These are phyloP conservation scores for Ditula angustiorana DNA, from an alignment of 2,888 invertebrate genomes.

Conservation along the genomic window DNA sequence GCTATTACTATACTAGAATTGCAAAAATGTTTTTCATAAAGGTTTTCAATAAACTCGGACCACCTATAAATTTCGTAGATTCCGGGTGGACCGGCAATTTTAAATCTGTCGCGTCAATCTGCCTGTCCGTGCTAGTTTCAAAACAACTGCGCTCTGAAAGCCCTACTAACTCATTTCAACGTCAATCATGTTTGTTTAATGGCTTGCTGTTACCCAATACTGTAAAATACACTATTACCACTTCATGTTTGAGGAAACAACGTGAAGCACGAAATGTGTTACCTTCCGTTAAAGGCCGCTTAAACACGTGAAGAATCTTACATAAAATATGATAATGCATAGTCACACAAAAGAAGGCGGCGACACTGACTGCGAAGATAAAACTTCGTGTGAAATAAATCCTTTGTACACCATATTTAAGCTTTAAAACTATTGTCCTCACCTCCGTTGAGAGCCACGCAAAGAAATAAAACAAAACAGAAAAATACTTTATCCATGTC, in stretches of 20 bases:
- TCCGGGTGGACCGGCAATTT: conserved; percentile 28
- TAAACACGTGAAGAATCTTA: conserved; percentile 6
- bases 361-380: background rate
- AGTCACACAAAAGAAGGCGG: conserved; percentile 6
- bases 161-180: conserved; percentile 38
- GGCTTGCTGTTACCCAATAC: conserved; percentile 29
- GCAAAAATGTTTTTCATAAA: no score
- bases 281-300: background rate
- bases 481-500: conserved; percentile 49
- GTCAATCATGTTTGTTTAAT: conserved; percentile 35
- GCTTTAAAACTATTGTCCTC: conserved; percentile 36
- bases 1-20: background rate
- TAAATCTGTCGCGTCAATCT: conserved; percentile 37
- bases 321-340: conserved; percentile 17
- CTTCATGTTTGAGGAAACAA: background rate
- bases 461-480: conserved; percentile 38
- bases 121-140: conserved; percentile 20
- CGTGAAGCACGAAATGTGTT: background rate
- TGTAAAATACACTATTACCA: conserved; percentile 7
- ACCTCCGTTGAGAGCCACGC: conserved; percentile 36
- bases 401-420: conserved; percentile 26
- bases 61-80: conserved; percentile 12
- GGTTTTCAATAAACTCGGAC: background rate
- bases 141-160: conserved; percentile 24
- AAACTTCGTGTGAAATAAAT: conserved; percentile 25